A percentile compares a stretch with the other conserved stretches of the same genome.
phyloP scores from a whole-genome alignment of 1,140 invertebrate species.

The Antheraea mylitta region DNA sequence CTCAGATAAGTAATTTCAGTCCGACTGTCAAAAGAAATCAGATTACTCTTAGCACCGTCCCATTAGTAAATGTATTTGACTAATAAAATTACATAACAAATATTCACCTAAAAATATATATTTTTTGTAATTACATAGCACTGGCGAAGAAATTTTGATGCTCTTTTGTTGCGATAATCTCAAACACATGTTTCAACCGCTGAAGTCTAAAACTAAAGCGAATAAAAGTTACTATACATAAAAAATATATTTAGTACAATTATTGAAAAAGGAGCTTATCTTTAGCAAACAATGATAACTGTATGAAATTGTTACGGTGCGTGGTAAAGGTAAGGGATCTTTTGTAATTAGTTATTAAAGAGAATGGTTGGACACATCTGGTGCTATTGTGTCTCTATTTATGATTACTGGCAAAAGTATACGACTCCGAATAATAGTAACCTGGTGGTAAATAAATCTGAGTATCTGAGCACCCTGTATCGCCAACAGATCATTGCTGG shows the following conservation, averaged over 20 bases:
- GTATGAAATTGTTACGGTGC: background rate
- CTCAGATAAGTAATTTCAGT: background rate
- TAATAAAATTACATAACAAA: background rate
- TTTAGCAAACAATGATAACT: background rate
- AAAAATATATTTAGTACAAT: background rate
- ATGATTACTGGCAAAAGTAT: background rate
- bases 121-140: too few relatives aligned
- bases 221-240: background rate
- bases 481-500: background rate
- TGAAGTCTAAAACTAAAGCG: background rate
- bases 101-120: too few relatives aligned
- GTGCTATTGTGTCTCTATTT: background rate
- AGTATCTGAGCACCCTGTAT: background rate
- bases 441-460: background rate
- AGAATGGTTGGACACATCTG: slow-evolving; percentile 1
- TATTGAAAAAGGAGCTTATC: background rate
- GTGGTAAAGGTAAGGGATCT: background rate
- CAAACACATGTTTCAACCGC: background rate
- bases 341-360: background rate
- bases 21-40: background rate
- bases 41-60: background rate
- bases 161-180: too few relatives aligned
- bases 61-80: background rate
- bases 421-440: background rate
- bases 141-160: too few relatives aligned